Base-by-base conservation (phyloP, 2,888 invertebrate species). In the Dicycla oo region DNA sequence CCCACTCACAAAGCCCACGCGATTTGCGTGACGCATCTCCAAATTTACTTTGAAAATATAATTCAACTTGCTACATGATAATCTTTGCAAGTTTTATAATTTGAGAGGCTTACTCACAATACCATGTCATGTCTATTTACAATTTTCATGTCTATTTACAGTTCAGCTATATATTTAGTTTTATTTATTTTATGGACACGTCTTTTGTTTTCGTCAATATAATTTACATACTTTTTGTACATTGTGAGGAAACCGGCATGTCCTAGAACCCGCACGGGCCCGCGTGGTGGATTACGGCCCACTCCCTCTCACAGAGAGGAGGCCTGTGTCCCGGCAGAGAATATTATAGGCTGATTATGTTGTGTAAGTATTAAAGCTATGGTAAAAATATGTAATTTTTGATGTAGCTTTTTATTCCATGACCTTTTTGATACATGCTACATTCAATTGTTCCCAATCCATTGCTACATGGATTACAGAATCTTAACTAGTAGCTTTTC, bases 71-170 rank as follows among this genome's bases (percentile, higher is more conserved):
- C 62, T 58, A 64, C 45, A 51, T 40, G 23, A 80, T 69, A 79
- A 18, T 79, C 66, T 51, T 23, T 15, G 40, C 64, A 67, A 63
- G 49, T 78, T 70, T 51, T 56, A 68, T 69, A 71, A 67, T 65
- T 47, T 73, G 67, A 68, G 63, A 69, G 45, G 49, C 53, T 66
- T 56, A 63, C 56, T 71, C 66, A 69, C 62, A 63, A 64, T 69
- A 80, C 49, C 63, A 65, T 83, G 80, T 80, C 83, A 81, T 82
- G 83, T 68, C 60, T 80, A 80, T 83, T 71, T 83, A 83, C 81
- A 82, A 49, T 30, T 68, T 58, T 66, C 53, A 26, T 69, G 56
- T 69, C 13, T n/a, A n/a, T 69, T 51, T 57, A 76, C 51, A 66
- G 23, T 47, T 65, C 40, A 38, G 49, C 56, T 53, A 65, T 54